A percentile compares a stretch with the other conserved stretches of the same genome.
phyloP scores from a whole-genome alignment of 2,888 invertebrate genomes.

The Agonopterix arenella region DNA sequence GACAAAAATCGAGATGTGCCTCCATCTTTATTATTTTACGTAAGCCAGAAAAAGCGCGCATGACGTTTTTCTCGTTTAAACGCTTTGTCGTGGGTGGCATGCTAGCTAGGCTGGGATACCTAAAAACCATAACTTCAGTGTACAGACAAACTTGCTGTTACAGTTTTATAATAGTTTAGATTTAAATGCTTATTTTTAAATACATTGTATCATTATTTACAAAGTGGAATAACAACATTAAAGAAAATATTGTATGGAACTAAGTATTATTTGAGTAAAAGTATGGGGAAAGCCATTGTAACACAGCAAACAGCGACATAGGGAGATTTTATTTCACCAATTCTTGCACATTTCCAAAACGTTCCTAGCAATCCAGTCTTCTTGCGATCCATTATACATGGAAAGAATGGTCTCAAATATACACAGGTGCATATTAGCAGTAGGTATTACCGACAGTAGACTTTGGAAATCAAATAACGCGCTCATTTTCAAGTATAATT shows the following conservation, averaged over 20 bases:
- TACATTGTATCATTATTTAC: slow-evolving; percentile 14
- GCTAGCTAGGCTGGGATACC: too few species aligned
- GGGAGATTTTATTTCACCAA: slow-evolving; percentile 98
- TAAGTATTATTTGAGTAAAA: slow-evolving; percentile 80
- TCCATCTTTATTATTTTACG: too few species aligned
- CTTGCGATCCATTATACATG: slow-evolving; percentile 94
- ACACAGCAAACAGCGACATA: slow-evolving; percentile 95
- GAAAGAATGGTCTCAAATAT: slow-evolving; percentile 93
- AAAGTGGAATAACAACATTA: background rate
- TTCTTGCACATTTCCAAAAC: slow-evolving; percentile 99
- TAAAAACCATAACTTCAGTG: too few species aligned
- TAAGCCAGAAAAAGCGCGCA: too few species aligned
- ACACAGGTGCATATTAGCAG: slow-evolving; percentile 98
- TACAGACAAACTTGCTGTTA: too few species aligned
- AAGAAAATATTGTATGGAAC: slow-evolving; percentile 2
- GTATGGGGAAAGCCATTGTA: slow-evolving; percentile 93
- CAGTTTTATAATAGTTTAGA: too few species aligned
- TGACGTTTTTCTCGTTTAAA: too few species aligned
- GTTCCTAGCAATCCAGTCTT: slow-evolving; percentile 95
- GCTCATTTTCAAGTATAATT: slow-evolving; percentile 59
- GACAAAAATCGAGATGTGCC: too few species aligned
- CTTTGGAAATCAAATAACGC: slow-evolving; percentile 99
- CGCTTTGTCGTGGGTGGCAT: too few species aligned
- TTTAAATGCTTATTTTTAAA: slow-evolving; percentile 15
- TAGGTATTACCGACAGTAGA: slow-evolving; percentile 93